Conservation (phyloP, 2,888 invertebrate genomes). For the Pheosia gnoma region DNA sequence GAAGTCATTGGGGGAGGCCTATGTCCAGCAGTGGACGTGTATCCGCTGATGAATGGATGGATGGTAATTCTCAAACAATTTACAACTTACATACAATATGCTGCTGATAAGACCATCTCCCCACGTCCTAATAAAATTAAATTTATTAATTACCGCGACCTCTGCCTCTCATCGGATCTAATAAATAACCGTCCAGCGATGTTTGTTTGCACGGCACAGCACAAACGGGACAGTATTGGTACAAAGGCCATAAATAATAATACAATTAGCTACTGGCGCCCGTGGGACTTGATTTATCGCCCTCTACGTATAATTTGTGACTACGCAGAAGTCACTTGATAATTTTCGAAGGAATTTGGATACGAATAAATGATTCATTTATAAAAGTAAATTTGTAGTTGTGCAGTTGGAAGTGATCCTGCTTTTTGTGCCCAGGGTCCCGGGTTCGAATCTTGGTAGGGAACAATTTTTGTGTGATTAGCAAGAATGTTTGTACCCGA, state of each 20-base stretch:
- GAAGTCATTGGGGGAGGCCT: no score
- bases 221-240: conserved; percentile 56
- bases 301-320: conserved; percentile 46
- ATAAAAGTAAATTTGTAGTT: no score
- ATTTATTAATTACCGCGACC: conserved; percentile 16
- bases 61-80: no score
- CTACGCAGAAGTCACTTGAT: conserved; percentile 36
- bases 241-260: conserved; percentile 65
- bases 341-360: conserved; percentile 31
- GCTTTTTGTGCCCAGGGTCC: no score
- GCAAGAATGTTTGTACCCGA: no score
- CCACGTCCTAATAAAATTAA: background rate
- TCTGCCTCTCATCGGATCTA: conserved; percentile 12
- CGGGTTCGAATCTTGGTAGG: no score
- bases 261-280: conserved; percentile 57
- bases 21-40: no score
- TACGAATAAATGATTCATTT: background rate
- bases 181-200: conserved; percentile 40
- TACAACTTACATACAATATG: no score
- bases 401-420: no score
- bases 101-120: no score
- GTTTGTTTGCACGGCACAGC: conserved; percentile 47
- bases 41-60: no score
- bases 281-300: conserved; percentile 56
- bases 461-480: no score